Conservation (phyloP, 2,113 vertebrate genomes). For the Sarotherodon lohbergeri region DNA sequence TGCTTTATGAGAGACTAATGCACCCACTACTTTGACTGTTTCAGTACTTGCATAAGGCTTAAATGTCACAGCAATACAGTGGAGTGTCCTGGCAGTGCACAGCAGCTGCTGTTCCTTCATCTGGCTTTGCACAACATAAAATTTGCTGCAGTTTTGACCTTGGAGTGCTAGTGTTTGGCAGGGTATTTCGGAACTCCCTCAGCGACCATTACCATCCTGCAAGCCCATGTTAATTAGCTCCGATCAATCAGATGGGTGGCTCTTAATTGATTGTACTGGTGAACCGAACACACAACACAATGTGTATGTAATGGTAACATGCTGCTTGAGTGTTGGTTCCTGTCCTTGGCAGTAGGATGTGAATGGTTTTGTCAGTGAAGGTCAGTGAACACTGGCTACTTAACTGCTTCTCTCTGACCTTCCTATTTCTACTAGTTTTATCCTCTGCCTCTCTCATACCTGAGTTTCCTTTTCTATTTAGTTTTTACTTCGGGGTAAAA, state of each 20-base stretch:
- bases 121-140: not conserved
- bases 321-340: not conserved
- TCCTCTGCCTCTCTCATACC: not conserved
- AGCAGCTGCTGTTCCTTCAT: not conserved
- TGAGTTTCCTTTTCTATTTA: not conserved
- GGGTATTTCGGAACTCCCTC: slow-evolving; percentile 28
- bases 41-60: not conserved
- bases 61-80: not conserved
- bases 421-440: not conserved
- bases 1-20: slow-evolving; percentile 11
- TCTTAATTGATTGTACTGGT: slow-evolving; percentile 48
- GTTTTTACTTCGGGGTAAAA: not conserved
- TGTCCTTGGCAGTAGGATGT: slow-evolving; percentile 17
- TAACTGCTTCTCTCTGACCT: not conserved
- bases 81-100: not conserved
- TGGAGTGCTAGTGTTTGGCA: slow-evolving; percentile 16
- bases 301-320: not conserved
- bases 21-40: not conserved
- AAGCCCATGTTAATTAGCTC: slow-evolving; percentile 48
- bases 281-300: slow-evolving; percentile 41
- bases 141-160: slow-evolving; percentile 47
- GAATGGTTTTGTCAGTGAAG: slow-evolving; percentile 29
- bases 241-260: slow-evolving; percentile 51
- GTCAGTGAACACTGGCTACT: not conserved
- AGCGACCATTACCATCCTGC: slow-evolving; percentile 35